Percentiles rank a stretch among this genome's conserved stretches.
These are phyloP conservation scores for Tetraneura akinire DNA, from an alignment of 1,140 invertebrate genomes.

Conservation along the genomic window DNA sequence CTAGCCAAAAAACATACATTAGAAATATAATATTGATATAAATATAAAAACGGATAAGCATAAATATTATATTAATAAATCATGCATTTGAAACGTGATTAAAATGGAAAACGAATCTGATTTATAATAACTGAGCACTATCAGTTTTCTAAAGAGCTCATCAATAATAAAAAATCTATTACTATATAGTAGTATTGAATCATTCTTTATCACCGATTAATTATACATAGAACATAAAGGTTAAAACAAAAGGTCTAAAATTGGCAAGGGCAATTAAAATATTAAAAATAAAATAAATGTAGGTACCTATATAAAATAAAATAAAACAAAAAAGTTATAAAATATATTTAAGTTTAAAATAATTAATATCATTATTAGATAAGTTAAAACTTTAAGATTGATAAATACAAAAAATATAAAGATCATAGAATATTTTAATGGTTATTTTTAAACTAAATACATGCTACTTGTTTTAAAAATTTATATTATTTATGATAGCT, in stretches of 20 bases:
- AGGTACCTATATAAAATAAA: background rate
- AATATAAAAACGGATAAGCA: background rate
- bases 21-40: background rate
- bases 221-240: background rate
- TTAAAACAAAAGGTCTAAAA: slow-evolving; percentile 13
- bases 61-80: slow-evolving; percentile 18
- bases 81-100: slow-evolving; percentile 17
- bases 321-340: background rate
- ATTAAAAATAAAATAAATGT: background rate
- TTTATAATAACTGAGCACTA: background rate
- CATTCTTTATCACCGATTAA: slow-evolving; percentile 13
- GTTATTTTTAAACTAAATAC: background rate
- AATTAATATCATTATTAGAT: no score
- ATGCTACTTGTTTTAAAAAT: background rate
- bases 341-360: no score
- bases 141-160: slow-evolving; percentile 14
- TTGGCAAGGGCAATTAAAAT: slow-evolving; percentile 11
- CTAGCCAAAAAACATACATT: background rate
- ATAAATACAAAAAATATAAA: background rate
- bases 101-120: background rate
- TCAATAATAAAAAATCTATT: background rate
- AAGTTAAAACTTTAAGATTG: background rate
- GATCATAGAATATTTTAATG: background rate
- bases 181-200: slow-evolving; percentile 1
- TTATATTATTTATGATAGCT: background rate